phyloP scores from a whole-genome alignment of 2,113 vertebrate genomes.

The Microtus oregoni region DNA sequence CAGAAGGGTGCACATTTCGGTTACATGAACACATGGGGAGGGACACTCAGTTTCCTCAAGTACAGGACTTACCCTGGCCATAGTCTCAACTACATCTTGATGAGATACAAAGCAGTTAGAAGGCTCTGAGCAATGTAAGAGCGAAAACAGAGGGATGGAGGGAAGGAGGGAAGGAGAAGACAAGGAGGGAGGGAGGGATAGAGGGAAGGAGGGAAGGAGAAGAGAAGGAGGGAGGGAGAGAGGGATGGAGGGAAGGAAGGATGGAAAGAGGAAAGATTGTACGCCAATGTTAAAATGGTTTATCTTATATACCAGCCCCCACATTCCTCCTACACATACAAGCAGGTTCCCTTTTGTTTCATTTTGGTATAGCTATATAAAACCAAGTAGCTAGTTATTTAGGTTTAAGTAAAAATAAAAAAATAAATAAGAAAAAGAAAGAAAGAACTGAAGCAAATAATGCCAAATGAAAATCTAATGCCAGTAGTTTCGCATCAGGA shows the following conservation, averaged over 20 bases:
- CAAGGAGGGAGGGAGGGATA: neutral
- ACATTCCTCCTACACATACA: neutral
- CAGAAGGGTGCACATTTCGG: neutral
- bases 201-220: neutral
- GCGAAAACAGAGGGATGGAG: too few species aligned
- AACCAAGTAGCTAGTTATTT: neutral
- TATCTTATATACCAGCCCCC: neutral
- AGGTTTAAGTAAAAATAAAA: neutral
- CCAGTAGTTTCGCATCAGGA: neutral
- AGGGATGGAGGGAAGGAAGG: neutral
- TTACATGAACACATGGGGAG: neutral
- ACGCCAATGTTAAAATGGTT: neutral
- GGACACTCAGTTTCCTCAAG: neutral
- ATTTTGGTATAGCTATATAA: conserved; percentile 4
- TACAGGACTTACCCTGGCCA: too few species aligned
- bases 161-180: neutral
- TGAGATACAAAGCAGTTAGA: neutral
- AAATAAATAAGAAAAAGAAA: too few species aligned
- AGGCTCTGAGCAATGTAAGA: neutral
- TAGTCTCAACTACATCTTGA: neutral
- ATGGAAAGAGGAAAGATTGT: neutral
- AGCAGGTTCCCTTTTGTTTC: neutral
- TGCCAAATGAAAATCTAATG: neutral
- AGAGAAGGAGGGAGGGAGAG: neutral
- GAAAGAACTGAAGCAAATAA: conserved; percentile 7